phyloP scores from a whole-genome alignment of 1,140 invertebrate species.

The Neodiprion virginianus region DNA sequence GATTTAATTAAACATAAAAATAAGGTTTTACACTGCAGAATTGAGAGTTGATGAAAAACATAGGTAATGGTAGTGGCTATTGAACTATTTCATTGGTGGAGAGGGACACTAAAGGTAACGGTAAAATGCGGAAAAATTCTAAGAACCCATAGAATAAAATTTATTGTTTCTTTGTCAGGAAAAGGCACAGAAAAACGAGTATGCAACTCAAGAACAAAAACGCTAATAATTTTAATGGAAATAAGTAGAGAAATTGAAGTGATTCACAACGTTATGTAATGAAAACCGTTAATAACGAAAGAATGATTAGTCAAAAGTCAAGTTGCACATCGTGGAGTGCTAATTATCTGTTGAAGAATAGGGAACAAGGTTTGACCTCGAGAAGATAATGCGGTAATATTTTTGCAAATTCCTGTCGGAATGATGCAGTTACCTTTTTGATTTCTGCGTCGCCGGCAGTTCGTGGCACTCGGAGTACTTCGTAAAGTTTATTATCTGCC shows the following conservation, averaged over 20 bases:
- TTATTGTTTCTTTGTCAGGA: not conserved
- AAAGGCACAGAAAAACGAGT: not conserved
- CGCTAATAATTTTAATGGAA: no score
- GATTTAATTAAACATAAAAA: constrained; percentile 1
- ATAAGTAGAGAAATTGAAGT: no score
- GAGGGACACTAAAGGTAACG: not conserved
- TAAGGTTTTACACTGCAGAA: not conserved
- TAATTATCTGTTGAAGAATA: not conserved
- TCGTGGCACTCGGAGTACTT: constrained; percentile 79
- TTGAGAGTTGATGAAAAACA: constrained; percentile 14
- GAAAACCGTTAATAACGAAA: constrained; percentile 4
- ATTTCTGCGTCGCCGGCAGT: constrained; percentile 82
- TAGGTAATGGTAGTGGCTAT: not conserved
- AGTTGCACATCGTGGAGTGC: not conserved
- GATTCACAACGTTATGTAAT: not conserved
- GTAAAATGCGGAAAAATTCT: not conserved
- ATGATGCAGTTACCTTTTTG: constrained; percentile 75
- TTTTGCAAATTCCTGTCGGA: not conserved
- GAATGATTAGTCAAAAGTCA: constrained; percentile 13
- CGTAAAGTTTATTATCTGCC: constrained; percentile 84
- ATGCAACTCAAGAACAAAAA: no score
- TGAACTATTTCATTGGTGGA: constrained; percentile 6
- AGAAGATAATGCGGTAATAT: not conserved
- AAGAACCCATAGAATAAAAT: not conserved
- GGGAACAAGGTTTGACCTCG: not conserved